Conservation (phyloP, 2,113 vertebrate species). For the Tachysurus vachellii region DNA sequence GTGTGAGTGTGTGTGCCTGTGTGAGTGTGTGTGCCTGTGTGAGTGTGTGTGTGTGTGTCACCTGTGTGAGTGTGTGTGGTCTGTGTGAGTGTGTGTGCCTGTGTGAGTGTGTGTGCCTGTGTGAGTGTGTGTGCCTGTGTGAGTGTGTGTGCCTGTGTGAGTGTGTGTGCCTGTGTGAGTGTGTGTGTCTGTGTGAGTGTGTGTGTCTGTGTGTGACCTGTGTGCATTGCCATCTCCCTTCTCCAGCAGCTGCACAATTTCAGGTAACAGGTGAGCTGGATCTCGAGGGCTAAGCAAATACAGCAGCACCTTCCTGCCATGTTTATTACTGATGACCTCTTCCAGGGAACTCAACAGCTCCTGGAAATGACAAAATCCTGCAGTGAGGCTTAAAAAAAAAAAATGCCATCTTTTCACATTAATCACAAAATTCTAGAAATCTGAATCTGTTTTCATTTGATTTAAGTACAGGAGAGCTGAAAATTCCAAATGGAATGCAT, state of each 20-base stretch:
- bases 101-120: too few relatives aligned
- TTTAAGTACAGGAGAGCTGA: background rate
- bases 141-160: too few relatives aligned
- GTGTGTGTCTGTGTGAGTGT: background rate
- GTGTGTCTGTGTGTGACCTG: conserved; percentile 71
- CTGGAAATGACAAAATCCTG: conserved; percentile 62
- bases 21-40: too few relatives aligned
- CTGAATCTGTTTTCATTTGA: background rate
- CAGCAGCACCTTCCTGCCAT: conserved; percentile 88
- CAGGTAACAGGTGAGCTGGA: conserved; percentile 85
- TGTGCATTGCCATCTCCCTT: conserved; percentile 85
- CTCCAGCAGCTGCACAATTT: conserved; percentile 85
- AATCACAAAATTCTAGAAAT: background rate
- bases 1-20: too few relatives aligned
- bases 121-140: too few relatives aligned
- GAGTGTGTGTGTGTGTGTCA: too few relatives aligned
- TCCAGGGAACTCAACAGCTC: conserved; percentile 82
- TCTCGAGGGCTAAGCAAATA: conserved; percentile 89
- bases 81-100: too few relatives aligned
- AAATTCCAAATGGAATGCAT: background rate
- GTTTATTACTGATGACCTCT: conserved; percentile 83
- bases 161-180: background rate
- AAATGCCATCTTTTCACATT: background rate
- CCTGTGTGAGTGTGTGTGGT: too few relatives aligned
- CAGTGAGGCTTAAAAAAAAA: background rate